Conservation (phyloP, 2,888 invertebrate genomes). For the Clunio marinus region DNA sequence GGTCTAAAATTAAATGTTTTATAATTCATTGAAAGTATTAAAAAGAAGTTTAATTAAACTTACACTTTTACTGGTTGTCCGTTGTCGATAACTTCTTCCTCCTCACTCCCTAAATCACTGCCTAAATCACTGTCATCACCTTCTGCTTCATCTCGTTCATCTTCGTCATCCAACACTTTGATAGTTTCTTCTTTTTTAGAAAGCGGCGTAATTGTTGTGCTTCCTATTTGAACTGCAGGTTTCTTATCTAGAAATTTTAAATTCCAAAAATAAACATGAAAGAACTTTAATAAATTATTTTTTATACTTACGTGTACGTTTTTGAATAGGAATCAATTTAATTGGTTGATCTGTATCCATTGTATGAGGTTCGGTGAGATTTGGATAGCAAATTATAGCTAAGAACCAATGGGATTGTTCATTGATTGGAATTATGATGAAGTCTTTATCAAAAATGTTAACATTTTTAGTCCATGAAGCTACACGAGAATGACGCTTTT, state of each 20-base stretch:
- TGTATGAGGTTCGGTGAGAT: slow-evolving; percentile 66
- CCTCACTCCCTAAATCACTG: slow-evolving; percentile 50
- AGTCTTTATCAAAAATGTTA: slow-evolving; percentile 95
- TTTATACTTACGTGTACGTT: slow-evolving; percentile 50
- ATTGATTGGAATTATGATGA: slow-evolving; percentile 93
- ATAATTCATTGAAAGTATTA: slow-evolving; percentile 39
- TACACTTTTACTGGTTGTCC: slow-evolving; percentile 63
- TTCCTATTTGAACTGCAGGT: slow-evolving; percentile 60
- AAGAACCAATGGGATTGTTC: slow-evolving; percentile 98
- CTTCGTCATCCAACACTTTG: slow-evolving; percentile 67
- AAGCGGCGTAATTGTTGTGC: slow-evolving; percentile 60
- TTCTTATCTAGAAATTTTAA: slow-evolving; percentile 47
- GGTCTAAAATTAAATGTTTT: slow-evolving; percentile 66
- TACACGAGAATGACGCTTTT: slow-evolving; percentile 83
- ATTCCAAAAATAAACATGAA: slow-evolving; percentile 10
- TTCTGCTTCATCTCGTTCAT: slow-evolving; percentile 73
- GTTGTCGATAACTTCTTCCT: slow-evolving; percentile 43
- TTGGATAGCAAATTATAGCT: slow-evolving; percentile 93
- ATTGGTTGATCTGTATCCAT: slow-evolving; percentile 61
- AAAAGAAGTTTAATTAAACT: slow-evolving; percentile 45
- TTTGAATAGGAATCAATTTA: slow-evolving; percentile 55
- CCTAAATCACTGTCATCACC: slow-evolving; percentile 73
- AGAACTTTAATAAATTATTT: slow-evolving; percentile 25
- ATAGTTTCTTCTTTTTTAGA: slow-evolving; percentile 57
- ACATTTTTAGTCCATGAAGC: slow-evolving; percentile 96